Evolutionary conservation across 1,140 invertebrate species (phyloP).

Genomic region (Chelonus insularis): DNA sequence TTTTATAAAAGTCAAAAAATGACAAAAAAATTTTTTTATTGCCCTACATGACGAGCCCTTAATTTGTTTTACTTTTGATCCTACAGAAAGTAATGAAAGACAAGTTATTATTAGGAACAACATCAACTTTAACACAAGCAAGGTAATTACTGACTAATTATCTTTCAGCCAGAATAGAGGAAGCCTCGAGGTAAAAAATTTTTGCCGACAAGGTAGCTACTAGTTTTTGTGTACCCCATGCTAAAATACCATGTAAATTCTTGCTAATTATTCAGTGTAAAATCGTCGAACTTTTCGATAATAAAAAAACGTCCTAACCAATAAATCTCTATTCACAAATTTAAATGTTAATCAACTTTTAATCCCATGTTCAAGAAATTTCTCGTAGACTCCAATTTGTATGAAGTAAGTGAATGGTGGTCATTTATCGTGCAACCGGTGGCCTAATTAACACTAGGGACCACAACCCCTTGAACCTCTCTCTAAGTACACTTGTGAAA

Average conservation of each 20-base stretch:
- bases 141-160: conserved; percentile 18
- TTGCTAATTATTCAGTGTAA: background rate
- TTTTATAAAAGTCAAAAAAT: background rate
- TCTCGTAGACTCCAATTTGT: conserved; percentile 6
- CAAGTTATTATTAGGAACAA: background rate
- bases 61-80: background rate
- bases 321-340: background rate
- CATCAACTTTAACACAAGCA: conserved; percentile 5
- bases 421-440: conserved; percentile 16
- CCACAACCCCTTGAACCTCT: background rate
- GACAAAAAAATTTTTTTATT: conserved; percentile 1
- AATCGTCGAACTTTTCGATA: background rate
- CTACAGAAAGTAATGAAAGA: background rate
- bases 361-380: background rate
- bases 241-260: background rate
- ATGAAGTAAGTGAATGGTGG: background rate
- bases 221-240: background rate
- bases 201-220: background rate
- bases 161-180: conserved; percentile 4
- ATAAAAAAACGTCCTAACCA: too few relatives aligned
- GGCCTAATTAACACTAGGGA: conserved; percentile 14
- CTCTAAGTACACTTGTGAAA: background rate
- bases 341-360: background rate
- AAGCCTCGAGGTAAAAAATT: background rate
- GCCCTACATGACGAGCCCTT: background rate